phyloP scores from a whole-genome alignment of 2,888 invertebrate species.

The Liodrosophila aerea region DNA sequence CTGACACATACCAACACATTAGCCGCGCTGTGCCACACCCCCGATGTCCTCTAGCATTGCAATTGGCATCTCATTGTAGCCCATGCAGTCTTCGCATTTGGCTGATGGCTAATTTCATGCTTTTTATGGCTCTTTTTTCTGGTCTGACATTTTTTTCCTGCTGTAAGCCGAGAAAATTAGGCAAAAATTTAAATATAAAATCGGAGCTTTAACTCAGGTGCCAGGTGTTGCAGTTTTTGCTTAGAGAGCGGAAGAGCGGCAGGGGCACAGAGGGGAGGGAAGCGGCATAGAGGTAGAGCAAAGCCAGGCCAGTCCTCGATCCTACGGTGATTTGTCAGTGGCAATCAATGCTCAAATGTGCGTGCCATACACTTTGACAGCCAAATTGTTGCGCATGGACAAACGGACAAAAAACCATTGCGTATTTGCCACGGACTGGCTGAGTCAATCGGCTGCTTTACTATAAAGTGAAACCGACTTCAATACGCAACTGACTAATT shows the following conservation, averaged over 20 bases:
- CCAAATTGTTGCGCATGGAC: constrained; percentile 52
- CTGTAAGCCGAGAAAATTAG: constrained; percentile 48
- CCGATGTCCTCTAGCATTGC: constrained; percentile 1
- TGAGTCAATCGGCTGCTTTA: too few relatives aligned
- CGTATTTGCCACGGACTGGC: too few relatives aligned
- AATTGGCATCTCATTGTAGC: constrained; percentile 27
- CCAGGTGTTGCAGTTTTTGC: constrained; percentile 39
- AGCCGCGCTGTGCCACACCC: constrained; percentile 35
- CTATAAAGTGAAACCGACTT: too few relatives aligned
- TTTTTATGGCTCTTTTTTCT: constrained; percentile 41
- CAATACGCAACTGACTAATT: constrained; percentile 27
- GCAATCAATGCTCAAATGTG: constrained; percentile 45
- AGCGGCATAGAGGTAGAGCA: background rate
- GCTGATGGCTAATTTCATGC: constrained; percentile 32
- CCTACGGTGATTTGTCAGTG: constrained; percentile 46
- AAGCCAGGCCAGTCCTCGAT: constrained; percentile 12
- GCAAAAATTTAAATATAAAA: constrained; percentile 63
- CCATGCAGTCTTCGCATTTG: too few relatives aligned
- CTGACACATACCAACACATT: constrained; percentile 73
- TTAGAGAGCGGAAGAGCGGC: constrained; percentile 8
- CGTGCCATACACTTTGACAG: constrained; percentile 58
- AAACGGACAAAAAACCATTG: constrained; percentile 3
- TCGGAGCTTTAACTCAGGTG: constrained; percentile 27
- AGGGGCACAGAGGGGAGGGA: too few relatives aligned
- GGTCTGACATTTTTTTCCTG: background rate